Conservation (phyloP, 2,113 vertebrate species). For the Pogona vitticeps region DNA sequence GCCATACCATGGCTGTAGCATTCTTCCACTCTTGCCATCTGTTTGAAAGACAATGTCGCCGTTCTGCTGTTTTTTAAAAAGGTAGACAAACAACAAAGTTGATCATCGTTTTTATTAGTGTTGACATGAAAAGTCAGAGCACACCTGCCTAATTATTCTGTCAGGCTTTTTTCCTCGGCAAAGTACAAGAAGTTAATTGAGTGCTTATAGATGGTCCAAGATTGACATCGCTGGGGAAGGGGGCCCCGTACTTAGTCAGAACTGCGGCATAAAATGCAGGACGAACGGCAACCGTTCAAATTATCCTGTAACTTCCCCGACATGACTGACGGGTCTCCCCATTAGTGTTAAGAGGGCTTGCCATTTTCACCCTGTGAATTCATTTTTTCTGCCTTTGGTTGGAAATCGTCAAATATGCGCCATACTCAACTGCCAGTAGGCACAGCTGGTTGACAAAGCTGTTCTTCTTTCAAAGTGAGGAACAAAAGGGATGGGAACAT, state of each 20-base stretch:
- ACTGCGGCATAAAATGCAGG: background rate
- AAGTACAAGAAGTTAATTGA: constrained; percentile 41
- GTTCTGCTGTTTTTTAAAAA: constrained; percentile 46
- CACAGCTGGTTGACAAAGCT: background rate
- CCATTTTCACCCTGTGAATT: background rate
- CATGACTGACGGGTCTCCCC: background rate
- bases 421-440: background rate
- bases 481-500: too few species aligned
- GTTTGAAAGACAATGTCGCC: constrained; percentile 46
- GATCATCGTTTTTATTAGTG: constrained; percentile 34
- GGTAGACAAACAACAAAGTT: constrained; percentile 51
- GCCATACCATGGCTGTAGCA: constrained; percentile 22
- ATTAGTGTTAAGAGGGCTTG: background rate
- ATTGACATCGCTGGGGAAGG: constrained; percentile 2
- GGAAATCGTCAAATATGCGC: background rate
- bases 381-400: background rate
- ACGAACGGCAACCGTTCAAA: constrained; percentile 4
- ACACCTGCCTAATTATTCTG: constrained; percentile 14
- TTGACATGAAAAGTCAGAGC: constrained; percentile 18
- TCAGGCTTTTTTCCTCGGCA: constrained; percentile 28
- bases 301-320: background rate
- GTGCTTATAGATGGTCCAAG: background rate
- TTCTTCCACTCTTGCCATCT: background rate
- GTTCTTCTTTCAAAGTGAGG: background rate
- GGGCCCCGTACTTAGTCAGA: background rate